These are phyloP conservation scores for Trichopoda pennipes DNA, from an alignment of 2,888 invertebrate genomes.

Conservation along the genomic window DNA sequence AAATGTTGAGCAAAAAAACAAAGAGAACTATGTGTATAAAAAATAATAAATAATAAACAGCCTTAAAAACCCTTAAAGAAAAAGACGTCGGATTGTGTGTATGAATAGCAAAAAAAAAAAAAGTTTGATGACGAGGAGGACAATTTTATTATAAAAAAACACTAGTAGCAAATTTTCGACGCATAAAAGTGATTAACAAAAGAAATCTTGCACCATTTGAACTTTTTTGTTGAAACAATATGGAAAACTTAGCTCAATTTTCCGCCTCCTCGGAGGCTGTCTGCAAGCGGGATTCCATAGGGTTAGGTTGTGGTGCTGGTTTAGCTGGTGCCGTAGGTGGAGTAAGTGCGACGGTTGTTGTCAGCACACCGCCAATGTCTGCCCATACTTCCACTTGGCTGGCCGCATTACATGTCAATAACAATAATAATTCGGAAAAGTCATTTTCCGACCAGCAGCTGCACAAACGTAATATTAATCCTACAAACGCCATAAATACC, in stretches of 20 bases:
- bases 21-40: slow-evolving; percentile 23
- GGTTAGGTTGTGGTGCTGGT: slow-evolving; percentile 46
- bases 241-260: slow-evolving; percentile 61
- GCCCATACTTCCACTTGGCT: slow-evolving; percentile 61
- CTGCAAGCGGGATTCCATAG: slow-evolving; percentile 35
- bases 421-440: slow-evolving; percentile 66
- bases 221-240: slow-evolving; percentile 9
- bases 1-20: slow-evolving; percentile 36
- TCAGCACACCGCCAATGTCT: slow-evolving; percentile 69
- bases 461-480: slow-evolving; percentile 49
- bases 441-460: slow-evolving; percentile 60
- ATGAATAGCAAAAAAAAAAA: slow-evolving; percentile 28
- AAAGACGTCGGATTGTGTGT: slow-evolving; percentile 56
- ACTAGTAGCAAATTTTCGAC: slow-evolving; percentile 48
- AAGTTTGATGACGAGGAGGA: slow-evolving; percentile 49
- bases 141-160: slow-evolving; percentile 21
- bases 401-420: slow-evolving; percentile 67
- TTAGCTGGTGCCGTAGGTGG: slow-evolving; percentile 47
- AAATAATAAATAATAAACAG: slow-evolving; percentile 32
- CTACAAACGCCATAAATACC: slow-evolving; percentile 9
- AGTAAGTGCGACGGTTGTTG: slow-evolving; percentile 38
- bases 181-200: slow-evolving; percentile 27
- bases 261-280: slow-evolving; percentile 69
- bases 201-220: slow-evolving; percentile 17
- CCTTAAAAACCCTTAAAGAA: slow-evolving; percentile 38